Evolutionary conservation across 2,888 invertebrate species (phyloP).

Genomic region (Leptopterna dolabrata): DNA sequence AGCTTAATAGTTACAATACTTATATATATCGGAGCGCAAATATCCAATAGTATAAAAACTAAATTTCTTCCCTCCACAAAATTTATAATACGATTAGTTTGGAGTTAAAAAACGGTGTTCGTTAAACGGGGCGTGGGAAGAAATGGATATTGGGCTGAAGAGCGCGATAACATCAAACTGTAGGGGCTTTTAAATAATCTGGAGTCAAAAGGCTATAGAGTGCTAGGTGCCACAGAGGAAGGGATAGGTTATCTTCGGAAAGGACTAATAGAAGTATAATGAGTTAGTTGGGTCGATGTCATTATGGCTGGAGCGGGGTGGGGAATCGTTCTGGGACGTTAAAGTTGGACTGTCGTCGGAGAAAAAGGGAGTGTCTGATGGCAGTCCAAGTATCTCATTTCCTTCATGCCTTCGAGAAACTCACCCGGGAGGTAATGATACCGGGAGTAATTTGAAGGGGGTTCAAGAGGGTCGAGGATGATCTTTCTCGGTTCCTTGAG

Average conservation of each 20-base stretch:
- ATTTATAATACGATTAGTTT: conserved; percentile 42
- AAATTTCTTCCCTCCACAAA: not conserved
- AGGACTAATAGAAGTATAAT: conserved; percentile 48
- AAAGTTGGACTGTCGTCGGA: not conserved
- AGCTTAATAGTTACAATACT: too few species aligned
- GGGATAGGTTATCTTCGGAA: conserved; percentile 31
- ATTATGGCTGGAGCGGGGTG: conserved; percentile 22
- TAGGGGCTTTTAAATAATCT: conserved; percentile 48
- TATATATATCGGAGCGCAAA: too few species aligned
- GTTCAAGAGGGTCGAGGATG: not conserved
- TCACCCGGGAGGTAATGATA: not conserved
- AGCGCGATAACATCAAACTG: conserved; percentile 33
- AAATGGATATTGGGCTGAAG: conserved; percentile 39
- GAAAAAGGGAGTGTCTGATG: conserved; percentile 12
- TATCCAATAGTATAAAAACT: not conserved
- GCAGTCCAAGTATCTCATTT: conserved; percentile 5
- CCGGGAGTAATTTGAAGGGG: not conserved
- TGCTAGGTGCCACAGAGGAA: conserved; percentile 22
- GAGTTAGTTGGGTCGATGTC: conserved; percentile 37
- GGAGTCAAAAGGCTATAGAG: conserved; percentile 40
- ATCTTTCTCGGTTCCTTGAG: not conserved
- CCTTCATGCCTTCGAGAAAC: not conserved
- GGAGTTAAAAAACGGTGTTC: conserved; percentile 22
- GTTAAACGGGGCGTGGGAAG: conserved; percentile 45
- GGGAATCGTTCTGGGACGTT: not conserved